Conservation (phyloP, 2,113 vertebrate species). For the Lota lota region DNA sequence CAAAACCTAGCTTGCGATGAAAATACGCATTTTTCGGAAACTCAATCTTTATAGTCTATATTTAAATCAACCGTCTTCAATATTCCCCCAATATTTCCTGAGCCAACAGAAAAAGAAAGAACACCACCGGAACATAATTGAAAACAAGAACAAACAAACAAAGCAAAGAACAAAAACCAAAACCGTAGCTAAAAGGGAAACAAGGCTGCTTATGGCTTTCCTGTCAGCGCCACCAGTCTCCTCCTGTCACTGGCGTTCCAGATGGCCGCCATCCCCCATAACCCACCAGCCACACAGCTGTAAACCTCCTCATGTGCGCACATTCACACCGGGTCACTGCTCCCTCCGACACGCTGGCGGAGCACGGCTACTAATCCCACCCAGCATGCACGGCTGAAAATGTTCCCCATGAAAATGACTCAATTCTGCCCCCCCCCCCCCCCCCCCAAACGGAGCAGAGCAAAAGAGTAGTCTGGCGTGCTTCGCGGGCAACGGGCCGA, state of each 20-base stretch:
- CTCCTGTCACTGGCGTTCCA: conserved; percentile 63
- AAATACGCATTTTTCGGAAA: too few species aligned
- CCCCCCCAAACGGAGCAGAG: background rate
- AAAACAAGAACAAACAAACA: background rate
- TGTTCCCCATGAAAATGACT: conserved; percentile 46
- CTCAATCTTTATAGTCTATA: too few species aligned
- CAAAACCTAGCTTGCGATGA: too few species aligned
- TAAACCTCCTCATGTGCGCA: conserved; percentile 53
- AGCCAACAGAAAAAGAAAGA: too few species aligned
- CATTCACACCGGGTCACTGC: conserved; percentile 69
- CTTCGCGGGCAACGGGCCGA: background rate
- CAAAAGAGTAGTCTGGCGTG: background rate
- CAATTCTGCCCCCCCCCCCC: conserved; percentile 9
- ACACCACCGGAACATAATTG: too few species aligned
- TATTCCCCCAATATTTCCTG: too few species aligned
- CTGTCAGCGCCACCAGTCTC: background rate
- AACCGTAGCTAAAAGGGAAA: too few species aligned
- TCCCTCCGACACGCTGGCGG: conserved; percentile 53
- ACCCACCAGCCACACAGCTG: conserved; percentile 48
- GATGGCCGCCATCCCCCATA: conserved; percentile 60
- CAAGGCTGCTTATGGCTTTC: too few species aligned
- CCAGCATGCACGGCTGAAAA: conserved; percentile 56
- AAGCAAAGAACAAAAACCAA: conserved; percentile 35
- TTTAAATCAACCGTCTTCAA: too few species aligned
- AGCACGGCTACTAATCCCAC: conserved; percentile 57